phyloP scores from a whole-genome alignment of 2,113 vertebrate genomes.

The Nymphicus hollandicus region DNA sequence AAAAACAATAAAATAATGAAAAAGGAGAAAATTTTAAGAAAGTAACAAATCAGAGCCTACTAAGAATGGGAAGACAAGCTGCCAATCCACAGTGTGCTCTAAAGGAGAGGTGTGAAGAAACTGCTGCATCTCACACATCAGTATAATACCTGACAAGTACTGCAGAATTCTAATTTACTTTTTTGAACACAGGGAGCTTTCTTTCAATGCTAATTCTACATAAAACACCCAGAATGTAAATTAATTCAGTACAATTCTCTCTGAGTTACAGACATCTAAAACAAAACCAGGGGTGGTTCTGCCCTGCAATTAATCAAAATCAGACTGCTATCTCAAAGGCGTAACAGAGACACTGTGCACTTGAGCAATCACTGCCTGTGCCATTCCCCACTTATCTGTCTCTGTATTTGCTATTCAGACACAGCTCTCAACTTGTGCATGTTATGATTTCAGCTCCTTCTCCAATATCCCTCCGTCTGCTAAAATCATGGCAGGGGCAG shows the following conservation, averaged over 20 bases:
- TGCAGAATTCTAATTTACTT: neutral
- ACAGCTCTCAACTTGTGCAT: neutral
- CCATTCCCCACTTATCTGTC: neutral
- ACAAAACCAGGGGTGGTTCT: neutral
- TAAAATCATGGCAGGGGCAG: neutral
- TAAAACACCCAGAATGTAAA: neutral
- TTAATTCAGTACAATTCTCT: neutral
- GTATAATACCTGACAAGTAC: neutral
- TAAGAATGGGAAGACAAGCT: neutral
- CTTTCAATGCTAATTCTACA: neutral
- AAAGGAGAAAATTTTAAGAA: neutral
- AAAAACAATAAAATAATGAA: neutral
- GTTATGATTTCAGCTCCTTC: neutral
- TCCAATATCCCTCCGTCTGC: neutral
- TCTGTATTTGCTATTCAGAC: neutral
- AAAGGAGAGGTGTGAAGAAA: neutral
- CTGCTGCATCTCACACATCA: neutral
- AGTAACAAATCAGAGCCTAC: neutral
- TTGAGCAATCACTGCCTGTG: neutral
- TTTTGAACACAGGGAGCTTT: neutral
- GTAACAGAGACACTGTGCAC: neutral
- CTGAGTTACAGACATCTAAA: neutral
- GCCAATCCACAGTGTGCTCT: neutral
- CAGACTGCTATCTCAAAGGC: neutral
- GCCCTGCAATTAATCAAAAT: slow-evolving; percentile 6